phyloP scores from a whole-genome alignment of 2,888 invertebrate species.

The Microplitis manilae region DNA sequence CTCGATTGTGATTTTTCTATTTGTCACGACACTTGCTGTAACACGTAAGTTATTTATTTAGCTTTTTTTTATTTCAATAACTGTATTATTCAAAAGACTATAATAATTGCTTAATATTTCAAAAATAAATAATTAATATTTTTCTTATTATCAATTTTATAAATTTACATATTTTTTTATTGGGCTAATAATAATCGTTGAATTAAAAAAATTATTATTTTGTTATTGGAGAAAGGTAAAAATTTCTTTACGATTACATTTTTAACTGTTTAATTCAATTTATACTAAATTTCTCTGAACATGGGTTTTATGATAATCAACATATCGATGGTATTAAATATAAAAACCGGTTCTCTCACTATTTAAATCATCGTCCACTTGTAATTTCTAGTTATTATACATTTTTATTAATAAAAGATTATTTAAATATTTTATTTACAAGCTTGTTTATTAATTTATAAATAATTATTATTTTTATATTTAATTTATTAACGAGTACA shows the following conservation, averaged over 20 bases:
- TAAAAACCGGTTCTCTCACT: slow-evolving; percentile 19
- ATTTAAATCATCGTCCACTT: slow-evolving; percentile 15
- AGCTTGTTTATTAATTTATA: slow-evolving; percentile 26
- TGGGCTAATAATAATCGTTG: neutral
- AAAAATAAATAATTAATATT: slow-evolving; percentile 5
- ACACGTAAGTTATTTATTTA: slow-evolving; percentile 61
- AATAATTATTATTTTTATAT: slow-evolving; percentile 30
- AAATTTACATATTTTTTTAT: neutral
- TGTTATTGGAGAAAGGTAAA: slow-evolving; percentile 10
- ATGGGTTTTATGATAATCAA: slow-evolving; percentile 20
- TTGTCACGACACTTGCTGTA: slow-evolving; percentile 60
- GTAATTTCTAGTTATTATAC: neutral
- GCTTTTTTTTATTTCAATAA: neutral
- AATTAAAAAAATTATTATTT: slow-evolving; percentile 1
- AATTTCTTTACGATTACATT: slow-evolving; percentile 15
- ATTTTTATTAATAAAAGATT: neutral
- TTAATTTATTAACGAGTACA: slow-evolving; percentile 35
- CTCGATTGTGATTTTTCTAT: slow-evolving; percentile 63
- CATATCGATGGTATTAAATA: neutral
- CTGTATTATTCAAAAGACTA: neutral
- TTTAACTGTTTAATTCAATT: slow-evolving; percentile 18
- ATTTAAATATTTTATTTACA: neutral
- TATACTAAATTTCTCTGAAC: slow-evolving; percentile 30
- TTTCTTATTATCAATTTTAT: neutral
- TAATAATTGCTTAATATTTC: neutral